Evolutionary conservation across 2,888 invertebrate species (phyloP), one percentile per base, ranked within the genome.

Genomic region (Sphecodes monilicornis): DNA sequence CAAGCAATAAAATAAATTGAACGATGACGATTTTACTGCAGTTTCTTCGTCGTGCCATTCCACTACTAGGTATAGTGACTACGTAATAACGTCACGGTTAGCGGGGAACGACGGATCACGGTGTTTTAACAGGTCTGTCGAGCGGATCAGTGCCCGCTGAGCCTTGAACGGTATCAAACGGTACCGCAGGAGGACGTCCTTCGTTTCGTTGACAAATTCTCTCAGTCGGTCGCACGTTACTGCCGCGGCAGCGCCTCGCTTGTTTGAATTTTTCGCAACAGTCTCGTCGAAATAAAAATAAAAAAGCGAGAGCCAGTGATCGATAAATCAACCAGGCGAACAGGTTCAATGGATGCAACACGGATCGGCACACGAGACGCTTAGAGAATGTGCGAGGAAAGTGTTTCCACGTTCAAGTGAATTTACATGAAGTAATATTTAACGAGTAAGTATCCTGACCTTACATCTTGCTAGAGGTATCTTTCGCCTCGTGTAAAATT

Each of bases 161-260:
- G 80, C 80, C 78, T 90, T 82, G 90, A 90, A 88, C 90, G 80
- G 81, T 89, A 89, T 76, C 86, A 76, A 82, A 89, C 85, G 82
- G 79, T 84, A 82, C 77, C 60, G 46, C 71, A 72, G 80, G 85
- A 83, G 86, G 85, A 84, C 77, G 79, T 83, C 78, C 78, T 76
- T 72, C 78, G 78, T 70, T 60, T 68, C 70, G 78, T 50, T 80
- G 73, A 82, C 85, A 78, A 88, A 88, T 85, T 85, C 78, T 69
- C 64, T 66, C 84, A 90, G 90, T 88, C 82, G 69, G 86, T 85
- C 80, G 87, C 84, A 87, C 66, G 82, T 82, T 72, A 60, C 76
- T 85, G 76, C n/a, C 50, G 88, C 79, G 80, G 46, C 50, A 77
- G 16, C 60, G 68, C 26, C 54, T 60, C 32, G 60, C 50, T 66